Base-by-base conservation (phyloP, 2,797 vertebrate genomes). In the Calcarius lapponicus region DNA sequence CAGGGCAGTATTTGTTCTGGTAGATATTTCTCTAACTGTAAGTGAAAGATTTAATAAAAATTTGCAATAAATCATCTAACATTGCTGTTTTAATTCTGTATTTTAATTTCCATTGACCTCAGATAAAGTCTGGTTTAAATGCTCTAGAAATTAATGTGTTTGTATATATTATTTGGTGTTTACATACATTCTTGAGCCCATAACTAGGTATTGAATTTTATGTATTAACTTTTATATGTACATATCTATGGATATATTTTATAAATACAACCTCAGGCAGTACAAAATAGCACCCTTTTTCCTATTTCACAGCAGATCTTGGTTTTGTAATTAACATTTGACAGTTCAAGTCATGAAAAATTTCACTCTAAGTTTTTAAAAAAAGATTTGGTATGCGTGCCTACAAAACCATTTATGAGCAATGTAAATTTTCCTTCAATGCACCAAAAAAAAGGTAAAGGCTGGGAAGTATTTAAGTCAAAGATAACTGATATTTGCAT, bases 171-270 rank as follows among this genome's bases (percentile, higher is more conserved):
- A 7, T 31, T 40, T 58, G 14, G 2, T 60, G 10, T 64, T 79
- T 64, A 4, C n/a, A 3, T 12, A 7, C 19, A 24, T 45, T 42
- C 9, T 45, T 66, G 5, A n/a, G 6, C 2, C 6, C 2, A 2
- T 13, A 72, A 53, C 4, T 12, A 61, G 7, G 14, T 15, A 24
- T 26, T 69, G 18, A 5, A 65, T 62, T 70, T 40, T 19, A 66
- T 54, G 25, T 13, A 43, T 62, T 47, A 36, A 47, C 8, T 83
- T 75, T 36, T 26, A 21, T 43, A 21, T 8, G 21, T 40, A 51
- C 8, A 45, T 67, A 43, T 13, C 18, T 13, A 20, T 3, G 10
- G 7, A 19, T 25, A 20, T 43, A 6, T 48, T 32, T 78, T 67
- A 43, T 31, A 29, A 50, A 28, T 10, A 60, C 9, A n/a, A 34